Percentiles rank a stretch among this genome's conserved stretches.
phyloP scores from a whole-genome alignment of 2,888 invertebrate genomes.

The Philhelius pedissequus region DNA sequence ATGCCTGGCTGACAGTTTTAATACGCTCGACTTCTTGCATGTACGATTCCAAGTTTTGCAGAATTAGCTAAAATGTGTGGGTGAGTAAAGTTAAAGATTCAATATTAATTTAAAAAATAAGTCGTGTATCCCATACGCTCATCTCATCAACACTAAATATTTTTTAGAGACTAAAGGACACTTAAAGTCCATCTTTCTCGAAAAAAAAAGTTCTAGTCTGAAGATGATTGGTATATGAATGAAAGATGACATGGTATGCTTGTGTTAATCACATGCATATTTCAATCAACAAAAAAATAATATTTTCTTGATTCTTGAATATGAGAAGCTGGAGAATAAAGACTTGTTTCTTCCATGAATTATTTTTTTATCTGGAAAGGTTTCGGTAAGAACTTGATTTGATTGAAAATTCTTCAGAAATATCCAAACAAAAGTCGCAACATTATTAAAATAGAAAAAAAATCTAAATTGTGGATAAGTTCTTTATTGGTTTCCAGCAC shows the following conservation, averaged over 20 bases:
- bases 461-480: no score
- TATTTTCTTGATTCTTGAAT: not conserved
- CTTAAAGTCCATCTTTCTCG: constrained; percentile 18
- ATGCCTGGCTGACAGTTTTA: constrained; percentile 82
- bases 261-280: constrained; percentile 65
- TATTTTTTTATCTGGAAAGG: no score
- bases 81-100: not conserved
- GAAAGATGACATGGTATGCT: constrained; percentile 39
- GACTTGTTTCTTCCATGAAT: no score
- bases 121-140: not conserved
- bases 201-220: constrained; percentile 17
- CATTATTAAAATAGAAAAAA: no score
- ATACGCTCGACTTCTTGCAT: constrained; percentile 84
- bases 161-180: constrained; percentile 42
- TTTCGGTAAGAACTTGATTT: no score
- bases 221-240: constrained; percentile 22
- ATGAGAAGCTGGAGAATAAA: no score
- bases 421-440: no score
- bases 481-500: no score
- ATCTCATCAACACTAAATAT: constrained; percentile 11
- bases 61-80: constrained; percentile 81
- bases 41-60: constrained; percentile 84
- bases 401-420: no score
- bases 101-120: not conserved
- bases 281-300: constrained; percentile 1